Base-by-base conservation (phyloP, 2,888 invertebrate genomes). In the Hypomecis punctinalis region DNA sequence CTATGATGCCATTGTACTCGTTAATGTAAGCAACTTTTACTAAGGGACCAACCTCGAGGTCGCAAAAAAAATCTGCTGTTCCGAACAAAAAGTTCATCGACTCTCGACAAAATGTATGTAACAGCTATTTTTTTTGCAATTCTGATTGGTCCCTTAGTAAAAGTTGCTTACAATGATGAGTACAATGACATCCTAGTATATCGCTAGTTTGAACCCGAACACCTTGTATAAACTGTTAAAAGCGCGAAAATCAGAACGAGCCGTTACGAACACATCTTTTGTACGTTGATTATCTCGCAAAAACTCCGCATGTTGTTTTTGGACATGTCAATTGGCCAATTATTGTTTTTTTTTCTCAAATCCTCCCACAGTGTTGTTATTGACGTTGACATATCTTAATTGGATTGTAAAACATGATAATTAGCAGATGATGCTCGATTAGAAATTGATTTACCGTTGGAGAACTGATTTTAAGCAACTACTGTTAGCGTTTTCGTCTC, bases 361-460 rank as follows among this genome's bases (percentile, higher is more conserved):
- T 74, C 79, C 64, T 71, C 80, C 80, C 82, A 80, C 79, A 61
- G 53, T 79, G 79, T 86, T 83, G 81, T 81, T 74, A 81, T 83
- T 83, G 83, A 83, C 86, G 77, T 76, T 84, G 82, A 85, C 86
- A 83, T 75, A 76, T 82, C 73, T 72, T 89, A 88, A 89, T 86
- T 90, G 82, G 84, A 82, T 86, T 82, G 83, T 84, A 76, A 82
- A 84, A 85, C 81, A 84, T 80, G 74, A 77, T 81, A 81, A 86
- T 88, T 86, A 86, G 78, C 71, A 70, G 72, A 73, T 73, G 68
- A 80, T 79, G 68, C 69, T 66, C 71, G 72, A 78, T 75, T 67
- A 61, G 49, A 66, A 56, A 47, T 55, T 55, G 23, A 61, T 71
- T 65, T 65, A 81, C 80, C 75, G 81, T 79, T 79, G 69, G 49